Conservation (phyloP, 2,797 vertebrate species). For the Parambassis ranga region DNA sequence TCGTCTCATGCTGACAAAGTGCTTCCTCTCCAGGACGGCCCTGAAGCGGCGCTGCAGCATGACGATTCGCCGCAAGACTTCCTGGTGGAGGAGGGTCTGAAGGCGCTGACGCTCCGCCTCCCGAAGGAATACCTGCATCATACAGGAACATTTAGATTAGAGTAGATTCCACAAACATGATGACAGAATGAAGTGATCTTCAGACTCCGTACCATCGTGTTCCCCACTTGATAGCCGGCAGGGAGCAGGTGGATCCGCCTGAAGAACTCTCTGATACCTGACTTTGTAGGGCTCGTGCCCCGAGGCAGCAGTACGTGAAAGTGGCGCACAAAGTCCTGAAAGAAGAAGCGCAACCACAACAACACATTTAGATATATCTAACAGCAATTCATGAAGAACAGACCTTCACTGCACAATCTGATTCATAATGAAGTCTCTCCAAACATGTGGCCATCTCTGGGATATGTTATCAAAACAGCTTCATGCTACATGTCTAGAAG, state of each 20-base stretch:
- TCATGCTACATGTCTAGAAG: no score
- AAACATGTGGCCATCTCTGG: no score
- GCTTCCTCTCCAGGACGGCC: slow-evolving; percentile 85
- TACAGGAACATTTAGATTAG: not conserved
- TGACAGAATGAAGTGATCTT: not conserved
- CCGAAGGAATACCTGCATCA: slow-evolving; percentile 88
- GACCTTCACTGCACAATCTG: no score
- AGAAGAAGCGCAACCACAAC: not conserved
- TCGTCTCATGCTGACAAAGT: slow-evolving; percentile 83
- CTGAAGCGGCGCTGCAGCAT: slow-evolving; percentile 89
- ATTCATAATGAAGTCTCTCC: no score
- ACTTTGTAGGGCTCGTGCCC: slow-evolving; percentile 82
- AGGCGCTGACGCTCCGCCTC: slow-evolving; percentile 90
- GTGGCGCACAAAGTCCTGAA: slow-evolving; percentile 92
- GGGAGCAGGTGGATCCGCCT: slow-evolving; percentile 82
- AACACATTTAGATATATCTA: no score
- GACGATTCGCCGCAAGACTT: slow-evolving; percentile 88
- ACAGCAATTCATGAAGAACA: no score
- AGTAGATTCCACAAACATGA: no score
- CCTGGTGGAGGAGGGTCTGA: slow-evolving; percentile 90
- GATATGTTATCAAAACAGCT: no score
- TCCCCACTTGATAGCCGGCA: slow-evolving; percentile 93
- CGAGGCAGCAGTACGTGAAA: slow-evolving; percentile 91
- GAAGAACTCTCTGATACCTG: slow-evolving; percentile 90
- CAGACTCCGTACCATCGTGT: slow-evolving; percentile 86